These are phyloP conservation scores for Archilochus colubris DNA, from an alignment of 2,113 vertebrate species.

Conservation along the genomic window DNA sequence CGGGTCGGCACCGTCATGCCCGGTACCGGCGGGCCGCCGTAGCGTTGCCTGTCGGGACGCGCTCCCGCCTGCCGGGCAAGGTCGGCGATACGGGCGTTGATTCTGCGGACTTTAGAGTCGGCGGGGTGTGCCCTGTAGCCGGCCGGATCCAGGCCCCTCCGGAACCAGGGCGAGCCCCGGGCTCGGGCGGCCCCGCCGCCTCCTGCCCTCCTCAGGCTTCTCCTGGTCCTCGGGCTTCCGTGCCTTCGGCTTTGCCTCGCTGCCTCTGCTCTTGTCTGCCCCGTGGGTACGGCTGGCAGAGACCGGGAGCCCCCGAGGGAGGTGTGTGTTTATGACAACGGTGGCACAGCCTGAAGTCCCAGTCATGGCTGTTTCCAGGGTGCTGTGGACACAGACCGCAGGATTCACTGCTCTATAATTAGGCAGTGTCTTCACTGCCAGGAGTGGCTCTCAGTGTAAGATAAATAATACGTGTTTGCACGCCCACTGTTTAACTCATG, in stretches of 20 bases:
- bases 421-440: not conserved
- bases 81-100: not conserved
- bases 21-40: not conserved
- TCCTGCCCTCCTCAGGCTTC: no score
- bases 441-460: not conserved
- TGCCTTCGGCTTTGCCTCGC: not conserved
- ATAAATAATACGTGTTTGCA: not conserved
- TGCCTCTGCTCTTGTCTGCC: not conserved
- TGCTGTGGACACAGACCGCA: not conserved
- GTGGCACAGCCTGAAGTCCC: not conserved
- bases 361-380: not conserved
- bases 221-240: no score
- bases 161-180: no score
- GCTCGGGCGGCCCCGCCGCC: no score
- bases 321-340: accelerated
- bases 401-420: slow-evolving; percentile 34
- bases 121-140: not conserved
- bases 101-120: not conserved
- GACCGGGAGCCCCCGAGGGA: not conserved
- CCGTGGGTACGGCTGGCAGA: not conserved
- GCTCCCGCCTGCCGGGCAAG: not conserved
- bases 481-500: not conserved
- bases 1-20: no score
- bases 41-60: not conserved
- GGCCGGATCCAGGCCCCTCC: no score